Conservation (phyloP, 2,113 vertebrate genomes). For the Trogon melanurus region DNA sequence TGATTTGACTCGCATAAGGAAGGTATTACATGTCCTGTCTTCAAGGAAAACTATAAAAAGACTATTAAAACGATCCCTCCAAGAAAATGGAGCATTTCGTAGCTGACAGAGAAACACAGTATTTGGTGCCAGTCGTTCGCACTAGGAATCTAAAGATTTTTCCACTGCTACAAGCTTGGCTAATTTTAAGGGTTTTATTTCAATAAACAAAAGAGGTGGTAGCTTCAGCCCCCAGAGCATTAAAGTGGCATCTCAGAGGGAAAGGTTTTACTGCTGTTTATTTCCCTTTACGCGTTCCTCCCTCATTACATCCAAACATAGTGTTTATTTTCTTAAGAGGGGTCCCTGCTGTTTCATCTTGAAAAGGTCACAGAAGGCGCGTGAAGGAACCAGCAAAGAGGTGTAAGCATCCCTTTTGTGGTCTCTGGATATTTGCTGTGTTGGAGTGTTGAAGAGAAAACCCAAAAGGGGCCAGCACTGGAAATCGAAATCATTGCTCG, state of each 20-base stretch:
- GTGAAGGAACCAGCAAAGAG: not conserved
- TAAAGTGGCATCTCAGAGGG: not conserved
- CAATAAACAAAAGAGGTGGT: not conserved
- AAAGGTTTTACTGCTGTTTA: not conserved
- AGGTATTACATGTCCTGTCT: not conserved
- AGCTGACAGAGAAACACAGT: not conserved
- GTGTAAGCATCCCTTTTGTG: not conserved
- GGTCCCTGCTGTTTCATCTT: not conserved
- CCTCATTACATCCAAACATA: fast-evolving
- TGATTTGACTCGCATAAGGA: not conserved
- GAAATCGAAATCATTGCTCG: not conserved
- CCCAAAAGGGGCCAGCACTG: not conserved
- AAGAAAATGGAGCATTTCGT: not conserved
- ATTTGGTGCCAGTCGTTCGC: not conserved
- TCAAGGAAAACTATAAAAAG: not conserved
- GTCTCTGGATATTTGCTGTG: not conserved
- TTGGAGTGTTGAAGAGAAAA: not conserved
- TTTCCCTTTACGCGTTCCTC: not conserved
- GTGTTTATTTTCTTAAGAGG: not conserved
- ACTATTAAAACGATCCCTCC: not conserved
- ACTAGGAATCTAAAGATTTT: not conserved
- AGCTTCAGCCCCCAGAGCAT: not conserved
- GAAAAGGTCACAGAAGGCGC: not conserved
- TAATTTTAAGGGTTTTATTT: not conserved
- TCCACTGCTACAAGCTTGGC: not conserved